Percentiles rank a stretch among this genome's conserved stretches.
phyloP scores from a whole-genome alignment of 2,797 vertebrate genomes.

The Orientallactaga sibirica region DNA sequence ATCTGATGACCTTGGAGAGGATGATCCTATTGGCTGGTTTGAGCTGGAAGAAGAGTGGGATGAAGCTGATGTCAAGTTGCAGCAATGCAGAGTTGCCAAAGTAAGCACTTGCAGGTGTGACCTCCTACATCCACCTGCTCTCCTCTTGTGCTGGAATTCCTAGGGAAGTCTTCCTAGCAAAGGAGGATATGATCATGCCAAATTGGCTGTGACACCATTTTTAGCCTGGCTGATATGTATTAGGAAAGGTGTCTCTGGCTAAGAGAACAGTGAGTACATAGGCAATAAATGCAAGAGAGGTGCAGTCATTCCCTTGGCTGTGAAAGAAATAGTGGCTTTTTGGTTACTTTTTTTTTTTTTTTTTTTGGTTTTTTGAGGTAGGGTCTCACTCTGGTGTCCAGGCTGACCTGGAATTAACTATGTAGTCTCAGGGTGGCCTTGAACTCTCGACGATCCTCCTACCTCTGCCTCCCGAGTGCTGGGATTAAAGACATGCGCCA shows the following conservation, averaged over 20 bases:
- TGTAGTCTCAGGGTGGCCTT: no score
- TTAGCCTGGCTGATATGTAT: background rate
- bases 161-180: background rate
- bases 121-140: fast-evolving
- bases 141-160: background rate
- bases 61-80: slow-evolving; percentile 96
- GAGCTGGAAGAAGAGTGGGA: slow-evolving; percentile 99
- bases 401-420: no score
- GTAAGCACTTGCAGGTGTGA: slow-evolving; percentile 84
- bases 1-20: slow-evolving; percentile 89
- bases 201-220: background rate
- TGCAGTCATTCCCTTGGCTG: background rate
- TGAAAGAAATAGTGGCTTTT: background rate
- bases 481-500: no score
- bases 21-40: slow-evolving; percentile 98
- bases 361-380: no score
- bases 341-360: background rate
- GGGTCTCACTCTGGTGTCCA: no score
- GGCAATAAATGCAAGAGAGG: background rate
- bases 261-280: background rate
- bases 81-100: slow-evolving; percentile 94
- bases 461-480: no score
- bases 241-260: background rate
- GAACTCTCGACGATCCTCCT: no score
- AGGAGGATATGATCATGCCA: background rate